phyloP scores from a whole-genome alignment of 2,888 invertebrate species.

The Ennomos fuscantarius region DNA sequence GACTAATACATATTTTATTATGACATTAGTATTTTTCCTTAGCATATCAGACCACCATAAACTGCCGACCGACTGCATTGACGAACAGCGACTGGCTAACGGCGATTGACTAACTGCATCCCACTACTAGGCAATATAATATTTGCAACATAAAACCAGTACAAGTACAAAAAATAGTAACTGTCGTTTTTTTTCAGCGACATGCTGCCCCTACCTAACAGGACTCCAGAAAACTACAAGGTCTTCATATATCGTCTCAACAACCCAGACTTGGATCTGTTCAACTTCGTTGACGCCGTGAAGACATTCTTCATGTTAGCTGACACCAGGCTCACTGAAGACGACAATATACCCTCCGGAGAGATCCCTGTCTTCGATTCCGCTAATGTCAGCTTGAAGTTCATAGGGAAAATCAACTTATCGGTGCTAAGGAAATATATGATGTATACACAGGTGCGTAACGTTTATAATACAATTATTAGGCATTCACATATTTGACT shows the following conservation, averaged over 20 bases:
- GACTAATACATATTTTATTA: too few relatives aligned
- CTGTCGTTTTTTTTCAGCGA: slow-evolving; percentile 79
- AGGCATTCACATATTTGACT: too few relatives aligned
- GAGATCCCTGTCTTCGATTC: slow-evolving; percentile 91
- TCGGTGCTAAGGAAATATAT: slow-evolving; percentile 88
- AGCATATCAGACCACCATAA: too few relatives aligned
- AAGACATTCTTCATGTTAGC: slow-evolving; percentile 91
- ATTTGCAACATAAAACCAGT: too few relatives aligned
- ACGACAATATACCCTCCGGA: slow-evolving; percentile 86
- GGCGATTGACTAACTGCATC: too few relatives aligned
- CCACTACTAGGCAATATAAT: too few relatives aligned
- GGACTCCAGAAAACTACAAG: slow-evolving; percentile 88
- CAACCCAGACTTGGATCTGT: slow-evolving; percentile 87
- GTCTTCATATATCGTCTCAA: slow-evolving; percentile 87
- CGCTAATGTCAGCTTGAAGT: slow-evolving; percentile 86
- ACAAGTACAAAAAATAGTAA: neutral
- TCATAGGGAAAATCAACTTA: slow-evolving; percentile 86
- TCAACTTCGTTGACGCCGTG: slow-evolving; percentile 87
- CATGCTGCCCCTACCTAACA: slow-evolving; percentile 87
- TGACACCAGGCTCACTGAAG: slow-evolving; percentile 87
- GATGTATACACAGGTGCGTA: slow-evolving; percentile 87
- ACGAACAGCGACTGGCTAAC: too few relatives aligned
- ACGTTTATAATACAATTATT: too few relatives aligned
- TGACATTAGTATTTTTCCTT: too few relatives aligned
- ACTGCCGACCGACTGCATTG: too few relatives aligned